Evolutionary conservation across 1,140 invertebrate genomes (phyloP).

Genomic region (Cherax quadricarinatus): DNA sequence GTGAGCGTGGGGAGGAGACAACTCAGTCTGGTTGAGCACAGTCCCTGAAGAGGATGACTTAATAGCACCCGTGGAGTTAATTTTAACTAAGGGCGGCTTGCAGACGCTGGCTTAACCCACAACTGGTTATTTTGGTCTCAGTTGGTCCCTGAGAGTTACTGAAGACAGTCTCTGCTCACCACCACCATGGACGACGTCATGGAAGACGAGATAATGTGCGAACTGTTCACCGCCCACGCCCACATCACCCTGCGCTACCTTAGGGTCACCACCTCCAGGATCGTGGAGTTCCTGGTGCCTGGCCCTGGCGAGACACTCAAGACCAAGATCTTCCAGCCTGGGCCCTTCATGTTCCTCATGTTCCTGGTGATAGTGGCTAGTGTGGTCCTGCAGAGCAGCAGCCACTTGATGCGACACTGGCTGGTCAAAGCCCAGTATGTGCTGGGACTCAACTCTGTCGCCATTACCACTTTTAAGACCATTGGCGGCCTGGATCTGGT

Average conservation of each 20-base stretch:
- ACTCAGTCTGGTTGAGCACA: no score
- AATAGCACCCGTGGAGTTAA: no score
- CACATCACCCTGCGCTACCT: conserved; percentile 52
- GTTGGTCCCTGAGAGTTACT: conserved; percentile 13
- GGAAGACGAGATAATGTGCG: conserved; percentile 63
- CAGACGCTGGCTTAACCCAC: no score
- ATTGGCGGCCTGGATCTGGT: conserved; percentile 29
- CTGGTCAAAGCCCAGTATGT: conserved; percentile 14
- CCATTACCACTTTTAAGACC: conserved; percentile 22
- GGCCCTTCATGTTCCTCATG: conserved; percentile 62
- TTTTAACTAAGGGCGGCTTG: no score
- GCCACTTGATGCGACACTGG: conserved; percentile 40
- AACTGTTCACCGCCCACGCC: conserved; percentile 55
- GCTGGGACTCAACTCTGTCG: conserved; percentile 39
- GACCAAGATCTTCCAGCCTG: conserved; percentile 50
- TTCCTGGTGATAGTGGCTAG: conserved; percentile 59
- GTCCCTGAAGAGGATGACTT: no score
- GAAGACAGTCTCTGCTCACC: background rate
- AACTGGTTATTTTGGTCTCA: conserved; percentile 11
- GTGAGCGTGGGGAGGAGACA: no score
- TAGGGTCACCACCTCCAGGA: conserved; percentile 38
- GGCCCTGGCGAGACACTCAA: conserved; percentile 47
- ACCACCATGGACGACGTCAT: conserved; percentile 59
- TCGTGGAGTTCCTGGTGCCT: conserved; percentile 36
- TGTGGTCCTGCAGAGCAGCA: conserved; percentile 52